Evolutionary conservation across 2,113 vertebrate species (phyloP), one percentile per base, ranked within the genome.

Genomic region (Loxodonta africana): DNA sequence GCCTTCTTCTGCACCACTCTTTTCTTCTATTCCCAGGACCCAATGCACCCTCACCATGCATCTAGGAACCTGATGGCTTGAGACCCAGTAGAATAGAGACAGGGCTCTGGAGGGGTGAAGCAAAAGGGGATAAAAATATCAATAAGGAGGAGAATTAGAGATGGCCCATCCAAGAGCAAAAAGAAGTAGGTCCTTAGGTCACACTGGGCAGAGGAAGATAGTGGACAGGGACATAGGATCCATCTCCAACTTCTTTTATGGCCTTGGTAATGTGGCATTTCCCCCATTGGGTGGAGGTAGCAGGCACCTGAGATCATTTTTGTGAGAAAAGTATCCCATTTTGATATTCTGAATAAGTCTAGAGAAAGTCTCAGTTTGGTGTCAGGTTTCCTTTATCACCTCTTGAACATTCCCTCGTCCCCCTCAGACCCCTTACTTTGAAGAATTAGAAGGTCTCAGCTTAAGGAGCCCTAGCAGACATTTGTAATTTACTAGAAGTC

Each of bases 301-400:
- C 2, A 18, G 86, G 69, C 81, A 67, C 1, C 48, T 37, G 73
- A 73, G 37, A 48, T 69, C 25, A 21, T 86, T 94, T 94, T 96
- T 93, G 57, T 86, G n/a, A 92, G 93, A 83, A 95, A 96, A 86
- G 6, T 15, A 71, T 78, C 88, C 48, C 76, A 2, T 65, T 69
- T 90, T 63, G 48, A 74, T 76, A 94, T 92, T 94, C 46, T 51
- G 51, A 85, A 46, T 44, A 89, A 92, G 30, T 76, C 71, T 92
- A 96, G 73, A 96, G 85, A 91, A 83, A 95, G 37, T 82, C 44
- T 57, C 6, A 12, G 23, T 87, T 89, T 86, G 53, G 14, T 60
- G 57, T 23, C 41, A 44, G 20, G 76, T 95, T 97, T 85, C n/a
- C 90, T 90, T 88, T 94, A 95, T 81, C 10, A 60, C 18, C 23